These are phyloP conservation scores for Serinus canaria DNA, from an alignment of 2,113 vertebrate genomes.

Conservation along the genomic window DNA sequence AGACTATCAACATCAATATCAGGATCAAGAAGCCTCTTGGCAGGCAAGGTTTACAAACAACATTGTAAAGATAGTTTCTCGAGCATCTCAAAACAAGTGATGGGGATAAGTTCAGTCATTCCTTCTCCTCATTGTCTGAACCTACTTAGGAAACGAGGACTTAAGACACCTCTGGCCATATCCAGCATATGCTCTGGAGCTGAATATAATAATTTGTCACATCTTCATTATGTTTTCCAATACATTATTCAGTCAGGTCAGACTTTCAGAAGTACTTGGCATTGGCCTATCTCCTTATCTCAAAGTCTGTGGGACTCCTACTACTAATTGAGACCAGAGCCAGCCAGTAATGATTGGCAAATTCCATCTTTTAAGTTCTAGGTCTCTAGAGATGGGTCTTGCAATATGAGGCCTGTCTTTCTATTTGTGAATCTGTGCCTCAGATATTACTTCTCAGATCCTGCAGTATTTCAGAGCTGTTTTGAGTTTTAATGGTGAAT, in stretches of 20 bases:
- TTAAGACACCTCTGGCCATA: not conserved
- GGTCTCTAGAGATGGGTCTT: not conserved
- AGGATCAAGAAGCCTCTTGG: conserved; percentile 21
- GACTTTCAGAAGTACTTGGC: conserved; percentile 3
- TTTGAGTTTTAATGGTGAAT: not conserved
- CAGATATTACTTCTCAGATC: not conserved
- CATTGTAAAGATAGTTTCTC: not conserved
- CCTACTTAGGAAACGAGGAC: not conserved
- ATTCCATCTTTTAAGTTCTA: not conserved
- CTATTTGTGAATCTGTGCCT: not conserved
- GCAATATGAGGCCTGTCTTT: not conserved
- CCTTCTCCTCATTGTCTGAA: not conserved
- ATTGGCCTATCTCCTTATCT: not conserved
- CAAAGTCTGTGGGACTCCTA: not conserved
- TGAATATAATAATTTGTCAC: not conserved
- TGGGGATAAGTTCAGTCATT: not conserved
- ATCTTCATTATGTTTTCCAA: not conserved
- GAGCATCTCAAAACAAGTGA: not conserved
- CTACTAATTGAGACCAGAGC: not conserved
- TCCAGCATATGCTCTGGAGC: not conserved
- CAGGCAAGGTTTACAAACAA: conserved; percentile 17
- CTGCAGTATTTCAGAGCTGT: not conserved
- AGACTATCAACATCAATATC: conserved; percentile 45
- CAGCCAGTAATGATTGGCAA: not conserved
- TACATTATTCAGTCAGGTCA: not conserved